Base-by-base conservation (phyloP, 37 sponge, comb jelly and placozoan genomes). In the Spongilla lacustris region DNA sequence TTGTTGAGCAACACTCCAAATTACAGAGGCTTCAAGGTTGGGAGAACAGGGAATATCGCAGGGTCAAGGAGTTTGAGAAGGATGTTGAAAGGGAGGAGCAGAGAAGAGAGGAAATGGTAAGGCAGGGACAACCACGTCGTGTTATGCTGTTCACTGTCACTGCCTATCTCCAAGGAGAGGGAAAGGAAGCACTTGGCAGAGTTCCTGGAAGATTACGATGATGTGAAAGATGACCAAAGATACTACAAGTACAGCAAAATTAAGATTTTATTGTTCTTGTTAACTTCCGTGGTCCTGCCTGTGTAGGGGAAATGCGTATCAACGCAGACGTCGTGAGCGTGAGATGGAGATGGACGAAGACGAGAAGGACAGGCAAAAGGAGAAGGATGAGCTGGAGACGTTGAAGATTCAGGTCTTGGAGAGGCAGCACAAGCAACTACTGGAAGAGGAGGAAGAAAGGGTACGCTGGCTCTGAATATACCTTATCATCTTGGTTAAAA, bases 121-220 rank as follows among this genome's bases (percentile, higher is more conserved):
- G 81, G 29, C 5, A 34, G 22, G 26, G 1, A 69, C 30, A 3
- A 24, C 37, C 28, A 46, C 46, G 8, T 8, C 46, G 8, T 46
- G 46, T 10, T 8, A 46, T 8, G 8, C 8, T 46, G 4, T 46
- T 8, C 46, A 46, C 46, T 58, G 21, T 17, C 58, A 58, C 21
- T 10, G 1, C 21, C 11, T 58, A 1, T 58, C 12, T 14, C 58
- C n/a, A 50, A 95, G 97, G 87, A 93, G 33, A 84, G 72, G 36
- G 94, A 97, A 30, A 84, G 31, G 67, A 94, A 78, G 50, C 83
- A 89, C 70, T 69, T 92, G 36, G 90, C 84, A 27, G 83, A 92
- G n/a, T 95, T 95, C 66, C 78, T 98, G 23, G 92, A 86, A 36
- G 94, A 95, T 31, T 98, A 98, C 66, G 96, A 98, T 80, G 99